phyloP scores from a whole-genome alignment of 2,113 vertebrate genomes.

The Dipodomys merriami region DNA sequence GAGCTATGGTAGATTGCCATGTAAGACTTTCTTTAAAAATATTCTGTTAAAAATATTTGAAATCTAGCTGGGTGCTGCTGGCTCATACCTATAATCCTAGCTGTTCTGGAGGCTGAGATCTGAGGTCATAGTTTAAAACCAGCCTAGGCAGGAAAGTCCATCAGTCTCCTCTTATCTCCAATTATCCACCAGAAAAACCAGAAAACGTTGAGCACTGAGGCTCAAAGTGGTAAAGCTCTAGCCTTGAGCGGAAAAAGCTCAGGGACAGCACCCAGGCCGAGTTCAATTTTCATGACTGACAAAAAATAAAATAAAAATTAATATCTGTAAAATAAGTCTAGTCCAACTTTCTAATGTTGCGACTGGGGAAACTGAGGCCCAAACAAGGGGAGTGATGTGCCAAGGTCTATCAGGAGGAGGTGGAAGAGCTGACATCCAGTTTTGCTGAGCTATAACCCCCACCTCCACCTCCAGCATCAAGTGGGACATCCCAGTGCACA shows the following conservation, averaged over 20 bases:
- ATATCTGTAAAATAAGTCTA: neutral
- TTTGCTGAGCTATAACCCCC: neutral
- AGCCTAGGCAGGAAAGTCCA: too few relatives aligned
- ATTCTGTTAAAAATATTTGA: neutral
- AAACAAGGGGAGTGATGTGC: neutral
- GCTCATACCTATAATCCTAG: too few relatives aligned
- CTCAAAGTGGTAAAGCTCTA: too few relatives aligned
- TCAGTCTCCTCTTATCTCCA: too few relatives aligned
- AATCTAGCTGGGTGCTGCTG: neutral
- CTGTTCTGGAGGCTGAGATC: too few relatives aligned
- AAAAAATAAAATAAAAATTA: too few relatives aligned
- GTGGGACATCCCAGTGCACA: neutral
- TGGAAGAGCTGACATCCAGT: neutral
- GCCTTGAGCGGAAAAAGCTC: too few relatives aligned
- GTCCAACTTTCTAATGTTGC: neutral
- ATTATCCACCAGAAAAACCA: too few relatives aligned
- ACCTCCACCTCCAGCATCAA: neutral
- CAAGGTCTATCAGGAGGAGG: neutral
- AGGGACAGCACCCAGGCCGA: too few relatives aligned
- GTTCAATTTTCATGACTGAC: too few relatives aligned
- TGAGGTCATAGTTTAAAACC: too few relatives aligned
- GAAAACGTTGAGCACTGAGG: too few relatives aligned
- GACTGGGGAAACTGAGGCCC: neutral
- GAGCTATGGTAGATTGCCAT: neutral
- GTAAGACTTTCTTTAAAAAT: conserved; percentile 27